Evolutionary conservation across 2,113 vertebrate genomes (phyloP), one percentile per base, ranked within the genome.

Genomic region (Colinus virginianus): DNA sequence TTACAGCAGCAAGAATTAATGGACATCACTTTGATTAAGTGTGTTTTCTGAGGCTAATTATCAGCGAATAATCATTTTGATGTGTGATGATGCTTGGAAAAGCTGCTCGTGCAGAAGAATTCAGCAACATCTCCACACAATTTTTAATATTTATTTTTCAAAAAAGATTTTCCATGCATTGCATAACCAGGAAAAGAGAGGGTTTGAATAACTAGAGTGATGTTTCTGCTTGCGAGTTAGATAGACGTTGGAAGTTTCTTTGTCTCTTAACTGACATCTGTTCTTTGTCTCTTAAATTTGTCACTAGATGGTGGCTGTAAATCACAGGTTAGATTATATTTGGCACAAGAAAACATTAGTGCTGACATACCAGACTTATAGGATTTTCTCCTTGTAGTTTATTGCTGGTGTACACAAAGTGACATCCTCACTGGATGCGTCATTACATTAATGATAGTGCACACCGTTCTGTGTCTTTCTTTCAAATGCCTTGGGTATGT

Each of bases 11-110:
- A 12, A 90, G 61, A 79, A 92, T 90, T 74, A 94, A 92, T 84
- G 87, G 89, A 58, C 87, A 92, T 90, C 87, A 93, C 81, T 95
- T 92, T 92, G 94, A 96, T 96, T 94, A 93, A 94, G 86, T 80
- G 75, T 34, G 51, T 91, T 95, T 93, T 87, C 84, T 93, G 75
- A 66, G 55, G 84, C 78, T 94, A 87, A 96, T 95, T 90, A 91
- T 90, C 58, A 55, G 42, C 56, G 61, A 77, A 91, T 51, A 55
- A 75, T 88, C 56, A 20, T 91, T 90, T 79, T 87, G 94, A 88
- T 90, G 85, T 85, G 56, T 92, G 79, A 88, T 16, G 61, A 25
- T 68, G 85, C 85, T 94, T 88, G 48, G 58, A 83, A 85, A 93
- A 87, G 40, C 70, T 90, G 45, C 40, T 81, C 55, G 55, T 68